Conservation (phyloP, 2,888 invertebrate genomes). For the Melanargia galathea region DNA sequence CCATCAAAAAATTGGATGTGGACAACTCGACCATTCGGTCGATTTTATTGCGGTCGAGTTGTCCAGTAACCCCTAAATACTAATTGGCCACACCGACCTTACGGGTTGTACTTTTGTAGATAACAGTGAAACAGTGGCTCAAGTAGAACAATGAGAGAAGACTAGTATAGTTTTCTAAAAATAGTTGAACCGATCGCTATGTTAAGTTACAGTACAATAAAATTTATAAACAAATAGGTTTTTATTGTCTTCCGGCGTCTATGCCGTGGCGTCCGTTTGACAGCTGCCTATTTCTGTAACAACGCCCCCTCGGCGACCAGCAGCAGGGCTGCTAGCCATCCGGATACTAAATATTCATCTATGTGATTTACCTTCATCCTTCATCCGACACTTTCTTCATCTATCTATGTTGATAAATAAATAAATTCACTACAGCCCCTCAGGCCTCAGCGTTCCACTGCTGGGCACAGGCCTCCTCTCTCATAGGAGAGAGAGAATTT, state of each 20-base stretch:
- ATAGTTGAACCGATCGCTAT: neutral
- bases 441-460: too few species aligned
- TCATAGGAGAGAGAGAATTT: too few species aligned
- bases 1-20: too few species aligned
- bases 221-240: conserved; percentile 51
- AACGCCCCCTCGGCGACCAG: conserved; percentile 35
- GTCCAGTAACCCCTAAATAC: too few species aligned
- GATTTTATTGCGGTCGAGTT: too few species aligned
- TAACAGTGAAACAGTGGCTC: too few species aligned
- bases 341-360: neutral
- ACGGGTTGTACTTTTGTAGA: too few species aligned
- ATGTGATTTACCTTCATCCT: neutral
- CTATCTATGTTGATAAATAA: neutral
- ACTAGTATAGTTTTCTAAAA: neutral
- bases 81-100: too few species aligned
- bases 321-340: conserved; percentile 24
- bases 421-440: too few species aligned
- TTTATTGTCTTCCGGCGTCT: conserved; percentile 54
- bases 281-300: conserved; percentile 58
- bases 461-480: too few species aligned
- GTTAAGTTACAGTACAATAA: conserved; percentile 43
- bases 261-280: conserved; percentile 50
- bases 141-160: neutral
- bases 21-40: too few species aligned
- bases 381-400: neutral